These are phyloP conservation scores for Ophioninae sp. DNA, from an alignment of 2,888 invertebrate genomes.

Conservation along the genomic window DNA sequence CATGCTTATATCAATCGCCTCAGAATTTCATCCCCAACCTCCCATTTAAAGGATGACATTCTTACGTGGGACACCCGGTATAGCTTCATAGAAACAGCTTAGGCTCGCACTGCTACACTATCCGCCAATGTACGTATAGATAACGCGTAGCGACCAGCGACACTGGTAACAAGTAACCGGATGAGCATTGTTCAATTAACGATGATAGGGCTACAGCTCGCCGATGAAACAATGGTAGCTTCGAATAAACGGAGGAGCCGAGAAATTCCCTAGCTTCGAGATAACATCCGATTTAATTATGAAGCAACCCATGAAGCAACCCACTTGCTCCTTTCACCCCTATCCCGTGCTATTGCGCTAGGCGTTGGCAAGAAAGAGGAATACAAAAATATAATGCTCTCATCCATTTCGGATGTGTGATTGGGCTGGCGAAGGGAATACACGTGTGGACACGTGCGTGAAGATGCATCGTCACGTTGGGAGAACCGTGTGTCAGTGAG, in stretches of 20 bases:
- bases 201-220: conserved; percentile 25
- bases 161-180: conserved; percentile 32
- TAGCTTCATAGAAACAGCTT: conserved; percentile 26
- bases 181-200: conserved; percentile 49
- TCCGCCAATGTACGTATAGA: background rate
- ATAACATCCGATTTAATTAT: conserved; percentile 51
- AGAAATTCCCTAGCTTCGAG: conserved; percentile 36
- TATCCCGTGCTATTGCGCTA: too few species aligned
- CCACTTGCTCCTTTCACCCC: too few species aligned
- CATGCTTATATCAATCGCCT: too few species aligned
- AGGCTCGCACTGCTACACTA: conserved; percentile 20
- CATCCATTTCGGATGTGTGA: too few species aligned
- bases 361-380: too few species aligned
- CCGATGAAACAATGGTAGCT: conserved; percentile 28
- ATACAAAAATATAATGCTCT: too few species aligned
- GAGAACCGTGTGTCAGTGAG: conserved; percentile 50
- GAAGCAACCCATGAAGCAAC: conserved; percentile 26
- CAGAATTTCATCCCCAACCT: too few species aligned
- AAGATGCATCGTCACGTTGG: conserved; percentile 39
- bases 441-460: background rate
- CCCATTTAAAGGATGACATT: too few species aligned
- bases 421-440: too few species aligned
- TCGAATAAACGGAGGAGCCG: background rate
- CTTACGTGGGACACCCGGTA: too few species aligned
- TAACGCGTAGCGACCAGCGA: conserved; percentile 2